Evolutionary conservation across 2,113 vertebrate genomes (phyloP).

Genomic region (Atherinomorus stipes): DNA sequence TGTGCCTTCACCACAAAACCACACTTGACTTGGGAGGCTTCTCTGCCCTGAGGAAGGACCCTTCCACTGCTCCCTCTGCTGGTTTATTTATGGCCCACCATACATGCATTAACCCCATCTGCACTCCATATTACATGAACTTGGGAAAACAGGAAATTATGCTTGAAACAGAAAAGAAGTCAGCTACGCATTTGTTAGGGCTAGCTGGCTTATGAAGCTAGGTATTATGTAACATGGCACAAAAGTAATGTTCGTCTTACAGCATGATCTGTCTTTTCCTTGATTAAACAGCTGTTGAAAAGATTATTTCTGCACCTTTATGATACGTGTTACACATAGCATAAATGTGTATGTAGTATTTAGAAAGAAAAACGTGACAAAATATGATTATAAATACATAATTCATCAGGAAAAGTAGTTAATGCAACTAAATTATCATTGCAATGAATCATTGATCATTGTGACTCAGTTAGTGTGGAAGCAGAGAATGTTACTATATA

Average conservation of each 20-base stretch:
- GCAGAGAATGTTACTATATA: constrained; percentile 46
- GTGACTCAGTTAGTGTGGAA: constrained; percentile 49
- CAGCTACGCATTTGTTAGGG: background rate
- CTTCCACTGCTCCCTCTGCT: constrained; percentile 68
- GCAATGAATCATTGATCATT: constrained; percentile 45
- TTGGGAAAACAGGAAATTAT: constrained; percentile 65
- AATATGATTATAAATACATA: constrained; percentile 10
- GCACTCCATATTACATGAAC: constrained; percentile 61
- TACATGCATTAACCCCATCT: constrained; percentile 50
- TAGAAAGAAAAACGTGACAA: background rate
- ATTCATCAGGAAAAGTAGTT: background rate
- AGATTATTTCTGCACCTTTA: constrained; percentile 2
- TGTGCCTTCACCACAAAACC: constrained; percentile 39
- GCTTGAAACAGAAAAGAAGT: constrained; percentile 57
- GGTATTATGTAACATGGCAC: background rate
- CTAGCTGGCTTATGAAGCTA: constrained; percentile 27
- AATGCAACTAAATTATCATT: constrained; percentile 15
- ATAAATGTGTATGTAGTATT: background rate
- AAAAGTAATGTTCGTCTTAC: background rate
- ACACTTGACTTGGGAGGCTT: constrained; percentile 46
- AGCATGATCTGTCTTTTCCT: background rate
- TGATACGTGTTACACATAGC: background rate
- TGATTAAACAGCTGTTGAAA: constrained; percentile 17
- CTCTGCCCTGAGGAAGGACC: constrained; percentile 59
- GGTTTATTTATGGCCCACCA: constrained; percentile 70